Base-by-base conservation (phyloP, 2,888 invertebrate genomes). In the Siphlonurus alternatus region DNA sequence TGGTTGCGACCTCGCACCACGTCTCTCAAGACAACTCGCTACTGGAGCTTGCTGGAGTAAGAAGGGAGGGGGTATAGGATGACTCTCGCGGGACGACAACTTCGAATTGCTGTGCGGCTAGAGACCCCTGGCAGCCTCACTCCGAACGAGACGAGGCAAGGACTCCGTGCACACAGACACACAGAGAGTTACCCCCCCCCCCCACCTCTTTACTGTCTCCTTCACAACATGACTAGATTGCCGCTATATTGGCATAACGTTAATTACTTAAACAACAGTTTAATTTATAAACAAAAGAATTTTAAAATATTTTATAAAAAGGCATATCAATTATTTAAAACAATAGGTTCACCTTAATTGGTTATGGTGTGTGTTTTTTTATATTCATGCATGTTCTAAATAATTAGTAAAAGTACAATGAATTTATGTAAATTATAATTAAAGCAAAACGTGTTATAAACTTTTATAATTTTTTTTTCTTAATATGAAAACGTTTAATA, bases 71-170 rank as follows among this genome's bases (percentile, higher is more conserved):
- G 38, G 38, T 38, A 10, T 38, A 38, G 38, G 56, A 56, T 56
- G 56, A 56, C 56, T 56, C 56, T 56, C 56, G 19, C 19, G 56
- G 56, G 56, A 56, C 15, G 19, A 22, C 56, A 56, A 56, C 7
- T 56, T 56, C 15, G 56, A 56, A 56, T 56, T 56, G 56, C 56
- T 56, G 56, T 56, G 56, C 56, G 56, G n/a, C 56, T n/a, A 22
- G 56, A 56, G 56, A 56, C 56, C 38, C 5, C 38, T 10, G 38
- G 7, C 38, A 38, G 5, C 38, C 38, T 38, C 7, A 15, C 38
- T 38, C 38, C 38, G 38, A 38, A 5, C 15, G 38, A 38, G 38
- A 38, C 38, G 38, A 5, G 5, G 15, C 38, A 38, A n/a, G n/a
- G n/a, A n/a, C n/a, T n/a, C n/a, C n/a, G n/a, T n/a, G n/a, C n/a